Evolutionary conservation across 2,113 vertebrate species (phyloP), one percentile per base, ranked within the genome.

Genomic region (Condylura cristata): DNA sequence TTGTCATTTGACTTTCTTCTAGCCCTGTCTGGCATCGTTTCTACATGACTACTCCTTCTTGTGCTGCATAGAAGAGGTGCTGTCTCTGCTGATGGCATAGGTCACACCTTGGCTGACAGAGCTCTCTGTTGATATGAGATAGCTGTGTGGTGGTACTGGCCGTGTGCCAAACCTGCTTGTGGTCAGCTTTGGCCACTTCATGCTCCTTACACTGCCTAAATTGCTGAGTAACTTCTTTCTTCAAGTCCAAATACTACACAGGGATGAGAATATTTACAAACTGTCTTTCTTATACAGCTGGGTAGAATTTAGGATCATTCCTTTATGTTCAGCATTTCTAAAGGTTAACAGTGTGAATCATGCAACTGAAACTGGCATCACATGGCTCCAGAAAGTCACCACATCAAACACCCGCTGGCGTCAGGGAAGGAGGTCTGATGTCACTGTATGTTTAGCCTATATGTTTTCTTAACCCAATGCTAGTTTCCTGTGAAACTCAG

Each of bases 291-390:
- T 71, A 26, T n/a, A 93, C 70, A 93, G 39, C 86, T 95, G 89
- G 91, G 51, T 85, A 44, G 88, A 93, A 79, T 92, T 93, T 66
- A 39, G 75, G 17, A 1, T 95, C 76, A 86, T 96, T 97, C 96
- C 94, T 41, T 89, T 78, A 34, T 8, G 89, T 60, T 81, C 48
- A 26, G 53, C 44, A 8, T 96, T 97, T 96, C 56, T 91, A 94
- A 95, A 97, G 96, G 44, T 85, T 96, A 82, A 85, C 83, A 24
- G 60, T 90, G 78, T 8, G 12, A 97, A 96, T 97, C 91, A 96
- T 66, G 85, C 0, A 0, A 74, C 34, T 89, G 92, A 81, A 89
- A 90, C 41, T 41, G 79, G 95, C 65, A 87, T 82, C 89, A 61
- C 56, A 84, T 51, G 81, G 68, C 92, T 97, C 91, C 51, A 90